Base-by-base conservation (phyloP, 1,140 invertebrate species). In the Cyphomyrmex costatus region DNA sequence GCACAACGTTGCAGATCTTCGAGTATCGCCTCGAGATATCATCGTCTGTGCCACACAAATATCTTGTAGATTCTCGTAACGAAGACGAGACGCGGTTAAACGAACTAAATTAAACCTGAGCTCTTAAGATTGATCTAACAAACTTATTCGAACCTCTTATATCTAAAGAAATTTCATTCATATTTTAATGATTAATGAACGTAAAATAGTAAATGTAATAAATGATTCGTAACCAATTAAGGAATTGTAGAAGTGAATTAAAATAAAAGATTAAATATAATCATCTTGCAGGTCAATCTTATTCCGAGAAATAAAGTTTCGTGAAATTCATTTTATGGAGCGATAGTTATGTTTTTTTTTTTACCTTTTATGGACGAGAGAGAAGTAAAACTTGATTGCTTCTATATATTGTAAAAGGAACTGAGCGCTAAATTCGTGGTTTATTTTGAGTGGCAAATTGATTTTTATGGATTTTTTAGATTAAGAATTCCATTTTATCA, bases 1-100 rank as follows among this genome's bases (percentile, higher is more conserved):
- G 87, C 86, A 92, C 89, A 89, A 91, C 90, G 86, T 92, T 91
- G 92, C 92, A 91, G 86, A 91, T 92, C 87, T 76, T 92, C 85
- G 86, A 92, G 91, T 88, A 86, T 87, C 56, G 86, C 87, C 85
- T 92, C 88, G 86, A 89, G 91, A 92, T 91, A 92, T 86, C 86
- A 78, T 65, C 83, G 85, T 36, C 53, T 36, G 76, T 70, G 53
- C 49, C 73, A 76, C 36, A 56, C 24, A 73, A 68, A 87, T 79
- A 86, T 83, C 74, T 90, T 86, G 68, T 51, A 19, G 42, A 49
- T 84, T 21, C 36, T 66, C n/a, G n/a, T 30, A 42, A 86, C 10
- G 82, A 78, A 33, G 58, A 19, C 56, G 24, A 14, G 16, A 77
- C 24, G 53, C 56, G 36, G 6, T 65, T 65, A 49, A 7, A 46